Evolutionary conservation across 1,140 invertebrate genomes (phyloP), one percentile per base, ranked within the genome.

Genomic region (Zophobas atratus): DNA sequence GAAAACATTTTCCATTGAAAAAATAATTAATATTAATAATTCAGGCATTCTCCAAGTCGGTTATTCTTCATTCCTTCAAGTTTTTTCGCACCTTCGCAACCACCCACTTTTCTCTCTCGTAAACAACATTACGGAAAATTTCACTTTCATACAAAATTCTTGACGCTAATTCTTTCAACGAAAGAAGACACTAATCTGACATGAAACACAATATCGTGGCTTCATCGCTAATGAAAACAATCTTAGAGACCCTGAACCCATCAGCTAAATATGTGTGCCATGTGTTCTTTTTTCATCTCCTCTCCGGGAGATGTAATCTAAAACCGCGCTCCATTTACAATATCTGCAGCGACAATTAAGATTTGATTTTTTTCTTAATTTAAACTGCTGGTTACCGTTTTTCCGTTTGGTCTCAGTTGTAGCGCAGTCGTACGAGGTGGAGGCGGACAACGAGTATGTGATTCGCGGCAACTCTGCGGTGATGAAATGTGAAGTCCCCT

Each of bases 401-500:
- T 56, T 67, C 74, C n/a, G 57, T 70, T 41, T 57, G 39, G n/a
- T 6, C 39, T 4, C 87, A 97, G 95, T 96, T 85, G 92, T 96
- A 53, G 91, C 92, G 70, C 94, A 95, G 86, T 90, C 90, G 38
- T 96, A 95, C 87, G 92, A 94, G 87, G 92, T 94, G 20, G 93
- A 95, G 85, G 93, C 95, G 53, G 92, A 94, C 86, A 95, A 95
- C 82, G 94, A 95, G 82, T 96, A 96, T 87, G 94, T 95, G 48
- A 96, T 96, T 84, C 88, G 93, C 77, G 95, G 95, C 51, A 96
- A 96, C 87, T 92, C 94, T 77, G 95, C 95, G 57, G 92, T 97
- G 73, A 92, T 97, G 88, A 95, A 95, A 87, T 97, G 95, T 88
- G 93, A 93, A 87, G 94, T 97, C 73, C 95, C 95, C 32, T 93